Conservation (phyloP, 2,113 vertebrate species). For the Panthera leo region DNA sequence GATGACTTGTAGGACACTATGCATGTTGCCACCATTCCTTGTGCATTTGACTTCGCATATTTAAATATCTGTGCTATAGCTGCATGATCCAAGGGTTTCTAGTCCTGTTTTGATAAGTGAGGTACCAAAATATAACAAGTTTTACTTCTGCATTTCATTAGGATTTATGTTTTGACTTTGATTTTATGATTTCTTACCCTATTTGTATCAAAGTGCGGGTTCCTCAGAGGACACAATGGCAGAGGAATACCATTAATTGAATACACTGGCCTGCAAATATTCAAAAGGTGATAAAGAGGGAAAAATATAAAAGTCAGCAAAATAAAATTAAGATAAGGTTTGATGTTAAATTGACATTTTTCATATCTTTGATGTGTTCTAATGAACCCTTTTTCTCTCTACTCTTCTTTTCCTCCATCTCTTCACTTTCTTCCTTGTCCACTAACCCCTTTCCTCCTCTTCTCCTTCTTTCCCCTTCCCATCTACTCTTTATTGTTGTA, state of each 20-base stretch:
- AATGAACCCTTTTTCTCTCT: neutral
- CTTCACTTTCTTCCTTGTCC: neutral
- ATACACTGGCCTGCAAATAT: neutral
- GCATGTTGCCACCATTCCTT: accelerated
- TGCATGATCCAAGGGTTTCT: neutral
- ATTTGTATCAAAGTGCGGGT: neutral
- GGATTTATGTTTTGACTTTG: neutral
- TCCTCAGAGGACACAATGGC: neutral
- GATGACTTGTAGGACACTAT: neutral
- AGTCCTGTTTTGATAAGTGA: neutral
- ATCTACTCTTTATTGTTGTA: neutral
- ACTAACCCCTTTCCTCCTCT: neutral
- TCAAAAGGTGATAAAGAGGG: neutral
- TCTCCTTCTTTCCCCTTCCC: too few relatives aligned
- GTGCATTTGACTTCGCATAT: neutral
- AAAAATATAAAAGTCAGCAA: neutral
- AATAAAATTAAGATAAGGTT: neutral
- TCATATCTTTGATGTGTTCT: neutral
- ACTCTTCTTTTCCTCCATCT: too few relatives aligned
- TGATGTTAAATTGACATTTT: neutral
- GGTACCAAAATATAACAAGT: neutral
- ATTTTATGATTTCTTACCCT: neutral
- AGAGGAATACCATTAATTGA: neutral
- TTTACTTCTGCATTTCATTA: neutral
- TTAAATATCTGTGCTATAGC: neutral